phyloP scores from a whole-genome alignment of 2,113 vertebrate genomes.

The Peucedramus taeniatus region DNA sequence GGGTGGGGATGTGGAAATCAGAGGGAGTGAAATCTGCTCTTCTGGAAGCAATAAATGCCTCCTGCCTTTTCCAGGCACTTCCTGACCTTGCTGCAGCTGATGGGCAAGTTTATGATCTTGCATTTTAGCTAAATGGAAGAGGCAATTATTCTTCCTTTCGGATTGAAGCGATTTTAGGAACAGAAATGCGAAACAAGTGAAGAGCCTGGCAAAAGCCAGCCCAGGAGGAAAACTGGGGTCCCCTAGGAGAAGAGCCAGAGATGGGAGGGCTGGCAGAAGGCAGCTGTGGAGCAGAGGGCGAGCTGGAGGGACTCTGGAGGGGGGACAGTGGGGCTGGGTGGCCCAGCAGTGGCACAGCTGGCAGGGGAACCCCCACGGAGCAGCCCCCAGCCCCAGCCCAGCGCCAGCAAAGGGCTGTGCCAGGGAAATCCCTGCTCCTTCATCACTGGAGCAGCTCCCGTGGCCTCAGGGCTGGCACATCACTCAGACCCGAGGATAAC shows the following conservation, averaged over 20 bases:
- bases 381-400: not conserved
- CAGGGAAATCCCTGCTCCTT: not conserved
- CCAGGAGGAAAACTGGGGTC: not conserved
- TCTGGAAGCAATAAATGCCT: slow-evolving; percentile 53
- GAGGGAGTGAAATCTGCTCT: not conserved
- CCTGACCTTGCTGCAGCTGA: slow-evolving; percentile 22
- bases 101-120: slow-evolving; percentile 39
- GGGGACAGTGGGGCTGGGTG: not conserved
- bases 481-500: not conserved
- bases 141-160: slow-evolving; percentile 23
- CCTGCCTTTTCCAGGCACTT: slow-evolving; percentile 14
- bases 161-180: not conserved
- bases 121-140: slow-evolving; percentile 33
- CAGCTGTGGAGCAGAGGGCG: not conserved
- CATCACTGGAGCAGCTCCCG: rapidly evolving
- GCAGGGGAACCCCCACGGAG: too few species aligned
- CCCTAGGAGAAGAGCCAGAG: not conserved
- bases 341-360: not conserved
- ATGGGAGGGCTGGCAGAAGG: not conserved
- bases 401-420: not conserved
- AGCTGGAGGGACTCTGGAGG: not conserved
- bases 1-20: slow-evolving; percentile 20
- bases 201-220: not conserved
- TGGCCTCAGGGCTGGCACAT: not conserved
- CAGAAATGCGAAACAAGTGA: not conserved